Evolutionary conservation across 1,140 invertebrate species (phyloP), one percentile per base, ranked within the genome.

Genomic region (Himalopsyche phryganea): DNA sequence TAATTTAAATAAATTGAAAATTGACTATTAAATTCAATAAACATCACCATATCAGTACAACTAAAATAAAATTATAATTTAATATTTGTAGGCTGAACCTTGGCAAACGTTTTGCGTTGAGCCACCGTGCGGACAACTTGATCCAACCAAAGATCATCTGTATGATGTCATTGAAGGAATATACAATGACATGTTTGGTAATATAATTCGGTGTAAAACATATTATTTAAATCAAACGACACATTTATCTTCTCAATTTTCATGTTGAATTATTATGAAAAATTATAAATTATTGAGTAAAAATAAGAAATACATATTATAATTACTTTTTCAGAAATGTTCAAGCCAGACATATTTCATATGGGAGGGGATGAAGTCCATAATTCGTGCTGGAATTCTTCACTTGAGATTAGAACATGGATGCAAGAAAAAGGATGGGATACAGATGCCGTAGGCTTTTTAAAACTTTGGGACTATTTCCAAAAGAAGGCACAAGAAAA

Each of bases 311-410:
- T 42, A 42, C n/a, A 19, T 38, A 17, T 35, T n/a, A 9, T 73
- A 77, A 60, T 73, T 80, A 5, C 3, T 48, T 35, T 55, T 74
- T 33, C 77, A 67, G 78, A 82, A 4, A 68, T 80, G 33, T 90
- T 91, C 65, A 57, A 82, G 17, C 83, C 88, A 0, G 89, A 91
- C 65, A 74, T 93, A 0, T 93, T 93, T 70, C 91, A 94, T 66
- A 92, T 93, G 89, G 91, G 91, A 17, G 91, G 91, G 0, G 91
- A 93, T 67, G 91, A 94, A 68, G 89, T 91, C 0, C 85, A 82
- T 40, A 71, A 86, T 11, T 73, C 76, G 20, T 93, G 91, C 67
- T 94, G 91, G 91, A 90, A 88, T 65, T 80, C 82, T 1, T 86
- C 84, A 0, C 63, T 70, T 6, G 71, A 74, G 13, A 88, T 94